Conservation (phyloP, 2,888 invertebrate genomes). For the Sarcophaga variegata region DNA sequence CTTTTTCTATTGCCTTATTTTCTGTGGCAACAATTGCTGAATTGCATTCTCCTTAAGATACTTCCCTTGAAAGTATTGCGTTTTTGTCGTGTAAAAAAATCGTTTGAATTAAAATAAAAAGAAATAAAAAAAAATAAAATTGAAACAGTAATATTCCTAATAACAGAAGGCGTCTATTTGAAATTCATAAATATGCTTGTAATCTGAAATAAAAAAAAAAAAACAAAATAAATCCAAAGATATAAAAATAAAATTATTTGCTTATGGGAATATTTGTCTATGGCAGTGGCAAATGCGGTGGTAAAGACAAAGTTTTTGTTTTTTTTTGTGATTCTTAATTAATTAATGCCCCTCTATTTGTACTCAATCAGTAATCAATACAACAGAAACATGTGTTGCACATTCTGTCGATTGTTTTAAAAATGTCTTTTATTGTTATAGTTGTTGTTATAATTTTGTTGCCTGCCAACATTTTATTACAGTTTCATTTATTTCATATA, state of each 20-base stretch:
- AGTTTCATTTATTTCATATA: too few relatives aligned
- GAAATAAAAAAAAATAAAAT: not conserved
- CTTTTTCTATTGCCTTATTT: too few relatives aligned
- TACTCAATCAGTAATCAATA: constrained; percentile 64
- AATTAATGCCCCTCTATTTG: constrained; percentile 65
- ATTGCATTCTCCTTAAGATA: not conserved
- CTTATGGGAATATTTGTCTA: constrained; percentile 24
- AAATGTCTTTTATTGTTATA: not conserved
- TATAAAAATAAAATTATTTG: constrained; percentile 14
- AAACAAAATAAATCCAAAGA: not conserved
- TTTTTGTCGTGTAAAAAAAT: constrained; percentile 4
- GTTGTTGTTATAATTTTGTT: constrained; percentile 31
- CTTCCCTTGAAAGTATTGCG: not conserved
- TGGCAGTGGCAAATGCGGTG: not conserved
- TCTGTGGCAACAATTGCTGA: too few relatives aligned
- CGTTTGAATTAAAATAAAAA: constrained; percentile 24
- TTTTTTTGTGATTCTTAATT: constrained; percentile 44
- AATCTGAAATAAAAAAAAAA: not conserved
- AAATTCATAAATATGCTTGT: not conserved
- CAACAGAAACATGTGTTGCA: constrained; percentile 49
- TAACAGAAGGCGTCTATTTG: constrained; percentile 54
- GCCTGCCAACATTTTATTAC: too few relatives aligned
- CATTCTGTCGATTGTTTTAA: constrained; percentile 34
- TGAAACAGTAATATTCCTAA: constrained; percentile 22
- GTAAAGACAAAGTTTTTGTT: not conserved